A percentile compares a stretch with the other conserved stretches of the same genome.
Conservation (phyloP, 92 coral and sea anemone species). For the Plumapathes pennacea region DNA sequence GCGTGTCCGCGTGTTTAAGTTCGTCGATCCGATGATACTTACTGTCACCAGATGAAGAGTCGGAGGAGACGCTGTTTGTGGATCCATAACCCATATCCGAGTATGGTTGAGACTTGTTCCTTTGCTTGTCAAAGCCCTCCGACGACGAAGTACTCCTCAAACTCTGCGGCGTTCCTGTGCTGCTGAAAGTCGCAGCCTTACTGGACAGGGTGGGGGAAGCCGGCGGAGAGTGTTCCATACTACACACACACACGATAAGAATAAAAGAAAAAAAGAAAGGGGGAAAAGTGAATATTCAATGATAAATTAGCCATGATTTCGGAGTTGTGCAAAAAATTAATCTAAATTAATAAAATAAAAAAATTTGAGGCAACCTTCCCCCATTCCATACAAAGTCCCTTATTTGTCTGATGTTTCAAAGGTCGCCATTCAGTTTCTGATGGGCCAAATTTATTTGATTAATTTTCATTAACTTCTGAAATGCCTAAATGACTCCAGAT, state of each 20-base stretch:
- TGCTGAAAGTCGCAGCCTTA: slow-evolving; percentile 14
- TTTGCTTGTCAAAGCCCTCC: slow-evolving; percentile 34
- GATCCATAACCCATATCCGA: slow-evolving; percentile 87
- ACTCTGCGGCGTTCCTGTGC: slow-evolving; percentile 25
- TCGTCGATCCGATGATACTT: not conserved
- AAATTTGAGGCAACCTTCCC: too few relatives aligned
- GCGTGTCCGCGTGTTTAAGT: too few relatives aligned
- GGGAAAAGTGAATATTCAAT: too few relatives aligned
- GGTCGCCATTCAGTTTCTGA: too few relatives aligned
- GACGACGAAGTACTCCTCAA: slow-evolving; percentile 53
- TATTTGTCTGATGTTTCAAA: too few relatives aligned
- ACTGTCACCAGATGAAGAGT: slow-evolving; percentile 70
- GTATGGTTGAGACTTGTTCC: slow-evolving; percentile 75
- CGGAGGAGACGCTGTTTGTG: slow-evolving; percentile 75
- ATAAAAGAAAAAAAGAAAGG: not conserved
- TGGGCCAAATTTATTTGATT: too few relatives aligned
- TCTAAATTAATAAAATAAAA: too few relatives aligned
- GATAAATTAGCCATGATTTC: too few relatives aligned
- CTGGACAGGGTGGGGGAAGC: slow-evolving; percentile 39
- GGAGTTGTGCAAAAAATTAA: too few relatives aligned
- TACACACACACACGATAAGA: slow-evolving; percentile 8
- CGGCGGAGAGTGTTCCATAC: slow-evolving; percentile 15
- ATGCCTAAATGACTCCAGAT: too few relatives aligned
- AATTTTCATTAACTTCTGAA: too few relatives aligned
- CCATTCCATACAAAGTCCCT: too few relatives aligned